Conservation (phyloP, 2,113 vertebrate genomes). For the Oophaga pumilio region DNA sequence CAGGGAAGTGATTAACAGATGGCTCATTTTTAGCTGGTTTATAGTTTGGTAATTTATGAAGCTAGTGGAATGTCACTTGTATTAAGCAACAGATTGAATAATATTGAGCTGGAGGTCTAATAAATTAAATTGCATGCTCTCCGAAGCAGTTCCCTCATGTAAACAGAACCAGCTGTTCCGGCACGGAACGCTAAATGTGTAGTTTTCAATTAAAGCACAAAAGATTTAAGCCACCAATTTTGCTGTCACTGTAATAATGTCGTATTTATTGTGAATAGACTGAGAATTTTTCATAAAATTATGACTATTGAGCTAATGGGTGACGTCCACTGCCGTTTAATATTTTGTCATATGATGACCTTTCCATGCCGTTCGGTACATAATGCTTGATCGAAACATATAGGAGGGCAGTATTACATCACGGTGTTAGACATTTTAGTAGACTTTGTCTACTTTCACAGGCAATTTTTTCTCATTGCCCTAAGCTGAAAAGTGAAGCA, state of each 20-base stretch:
- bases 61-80: conserved; percentile 73
- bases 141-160: conserved; percentile 70
- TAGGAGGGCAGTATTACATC: neutral
- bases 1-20: conserved; percentile 69
- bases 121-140: conserved; percentile 75
- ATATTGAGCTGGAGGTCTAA: conserved; percentile 72
- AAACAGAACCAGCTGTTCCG: conserved; percentile 75
- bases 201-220: conserved; percentile 67
- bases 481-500: neutral
- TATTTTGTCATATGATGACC: neutral
- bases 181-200: conserved; percentile 67
- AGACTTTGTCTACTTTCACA: no score
- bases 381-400: neutral
- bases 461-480: neutral
- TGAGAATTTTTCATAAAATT: conserved; percentile 61
- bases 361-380: neutral
- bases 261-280: conserved; percentile 67
- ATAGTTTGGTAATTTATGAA: conserved; percentile 74
- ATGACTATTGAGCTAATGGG: neutral
- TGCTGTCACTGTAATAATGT: conserved; percentile 70
- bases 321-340: neutral
- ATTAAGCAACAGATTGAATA: conserved; percentile 76
- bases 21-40: conserved; percentile 72
- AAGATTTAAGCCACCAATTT: conserved; percentile 76
- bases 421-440: neutral